Base-by-base conservation (phyloP, 2,113 vertebrate species). In the Oreochromis niloticus region DNA sequence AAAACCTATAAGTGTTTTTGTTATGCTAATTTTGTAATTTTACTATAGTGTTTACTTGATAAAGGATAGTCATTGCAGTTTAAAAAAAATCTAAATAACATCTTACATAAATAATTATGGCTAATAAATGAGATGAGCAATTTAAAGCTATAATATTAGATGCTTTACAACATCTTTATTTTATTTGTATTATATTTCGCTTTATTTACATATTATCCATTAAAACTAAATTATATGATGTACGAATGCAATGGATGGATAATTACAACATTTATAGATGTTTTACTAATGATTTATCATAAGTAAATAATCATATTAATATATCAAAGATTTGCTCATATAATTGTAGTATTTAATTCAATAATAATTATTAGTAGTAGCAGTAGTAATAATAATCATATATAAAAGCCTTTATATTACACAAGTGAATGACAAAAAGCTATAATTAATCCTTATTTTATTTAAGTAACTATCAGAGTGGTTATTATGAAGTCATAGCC, bases 321-420 rank as follows among this genome's bases (percentile, higher is more conserved):
- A 3, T 30, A 75, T 75, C 41, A 75, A 4, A 75, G 30, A 30
- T 73, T 24, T 73, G 9, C 66, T 48, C 9, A 30, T 48, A 0
- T 48, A 48, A 46, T 10, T 24, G 22, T 43, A 46, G n/a, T 16
- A 27, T 24, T 43, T 41, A 27, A 27, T 16, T 24, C 39, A 46
- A 46, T 73, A 46, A 66, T 39, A 6, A 32, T 32, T 32, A 36
- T 36, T 36, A 36, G 1, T 2, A 39, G 0, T 39, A 66, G 0
- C 22, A 66, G 0, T 22, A 39, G 1, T 66, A 66, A 0, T 68
- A 39, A 22, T 39, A 66, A 39, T 66, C 3, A 3, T 39, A 39
- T 39, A 39, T 9, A 39, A 39, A 39, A 4, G 12, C 12, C 6
- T 4, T 50, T 16, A 50, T 17, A 17, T 50, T 17, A 17, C 16